phyloP scores from a whole-genome alignment of 2,113 vertebrate genomes.

The Pseudorectes ferrugineus region DNA sequence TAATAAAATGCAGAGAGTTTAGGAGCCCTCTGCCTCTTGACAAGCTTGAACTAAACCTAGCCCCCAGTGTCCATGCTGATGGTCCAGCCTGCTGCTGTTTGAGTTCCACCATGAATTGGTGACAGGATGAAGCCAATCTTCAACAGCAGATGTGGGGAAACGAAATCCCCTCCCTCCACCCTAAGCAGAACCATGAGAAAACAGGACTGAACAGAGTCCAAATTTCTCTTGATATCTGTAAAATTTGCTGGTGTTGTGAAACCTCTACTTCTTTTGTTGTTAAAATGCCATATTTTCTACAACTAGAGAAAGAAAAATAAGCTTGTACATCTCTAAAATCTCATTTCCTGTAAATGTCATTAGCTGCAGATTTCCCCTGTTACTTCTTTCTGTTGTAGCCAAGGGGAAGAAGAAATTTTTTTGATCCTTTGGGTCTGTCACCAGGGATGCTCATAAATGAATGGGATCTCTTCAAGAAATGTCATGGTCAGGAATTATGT shows the following conservation, averaged over 20 bases:
- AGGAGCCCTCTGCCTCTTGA: background rate
- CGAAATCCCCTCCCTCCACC: background rate
- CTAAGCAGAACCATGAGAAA: background rate
- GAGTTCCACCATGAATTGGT: background rate
- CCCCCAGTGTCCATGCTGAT: background rate
- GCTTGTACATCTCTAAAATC: background rate
- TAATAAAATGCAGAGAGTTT: background rate
- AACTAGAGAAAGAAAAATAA: background rate
- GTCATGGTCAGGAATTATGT: background rate
- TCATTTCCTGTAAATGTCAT: background rate
- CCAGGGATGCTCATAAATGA: background rate
- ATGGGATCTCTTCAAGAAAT: background rate
- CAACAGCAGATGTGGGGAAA: background rate
- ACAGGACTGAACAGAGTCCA: background rate
- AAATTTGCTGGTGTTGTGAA: background rate
- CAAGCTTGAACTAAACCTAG: background rate
- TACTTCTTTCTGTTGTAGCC: background rate
- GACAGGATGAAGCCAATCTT: background rate
- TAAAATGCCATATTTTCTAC: background rate
- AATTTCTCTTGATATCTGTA: background rate
- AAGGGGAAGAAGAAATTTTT: background rate
- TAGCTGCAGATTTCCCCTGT: background rate
- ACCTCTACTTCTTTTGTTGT: background rate
- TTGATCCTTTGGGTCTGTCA: background rate
- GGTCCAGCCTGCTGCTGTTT: background rate